phyloP scores from a whole-genome alignment of 2,113 vertebrate species.

The Heterotis niloticus region DNA sequence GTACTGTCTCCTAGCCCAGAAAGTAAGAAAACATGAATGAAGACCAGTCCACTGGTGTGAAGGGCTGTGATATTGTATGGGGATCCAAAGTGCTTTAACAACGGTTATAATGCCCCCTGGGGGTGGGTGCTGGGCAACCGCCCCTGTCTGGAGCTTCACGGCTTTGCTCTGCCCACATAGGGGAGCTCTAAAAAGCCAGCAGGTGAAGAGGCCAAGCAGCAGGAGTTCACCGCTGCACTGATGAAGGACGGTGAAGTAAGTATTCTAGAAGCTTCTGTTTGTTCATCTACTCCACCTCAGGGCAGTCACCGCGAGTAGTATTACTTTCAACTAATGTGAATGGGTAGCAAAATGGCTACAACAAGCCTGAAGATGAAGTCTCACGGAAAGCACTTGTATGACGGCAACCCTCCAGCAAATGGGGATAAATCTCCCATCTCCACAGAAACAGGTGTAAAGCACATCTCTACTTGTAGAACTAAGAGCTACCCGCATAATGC shows the following conservation, averaged over 20 bases:
- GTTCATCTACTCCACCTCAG: not conserved
- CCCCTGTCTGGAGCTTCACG: constrained; percentile 31
- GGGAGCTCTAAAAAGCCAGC: constrained; percentile 58
- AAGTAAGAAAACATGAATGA: not conserved
- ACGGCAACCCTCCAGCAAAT: not conserved
- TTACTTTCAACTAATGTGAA: not conserved
- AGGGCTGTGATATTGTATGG: not conserved
- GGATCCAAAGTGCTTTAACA: not conserved
- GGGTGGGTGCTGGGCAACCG: not conserved
- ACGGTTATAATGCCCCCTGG: not conserved
- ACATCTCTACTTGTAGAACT: not conserved
- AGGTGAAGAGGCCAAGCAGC: constrained; percentile 43
- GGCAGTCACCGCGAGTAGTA: not conserved
- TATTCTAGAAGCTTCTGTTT: constrained; percentile 29
- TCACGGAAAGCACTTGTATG: not conserved
- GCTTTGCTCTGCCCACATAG: constrained; percentile 67
- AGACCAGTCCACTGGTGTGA: not conserved
- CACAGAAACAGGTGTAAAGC: not conserved
- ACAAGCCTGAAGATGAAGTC: not conserved
- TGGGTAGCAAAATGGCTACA: not conserved
- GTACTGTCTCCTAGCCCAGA: not conserved
- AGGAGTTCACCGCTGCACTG: constrained; percentile 45
- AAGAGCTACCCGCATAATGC: not conserved
- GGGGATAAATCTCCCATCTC: not conserved
- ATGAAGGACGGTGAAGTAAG: constrained; percentile 62